These are phyloP conservation scores for Dascillus cervinus DNA, from an alignment of 2,888 invertebrate species.

Conservation along the genomic window DNA sequence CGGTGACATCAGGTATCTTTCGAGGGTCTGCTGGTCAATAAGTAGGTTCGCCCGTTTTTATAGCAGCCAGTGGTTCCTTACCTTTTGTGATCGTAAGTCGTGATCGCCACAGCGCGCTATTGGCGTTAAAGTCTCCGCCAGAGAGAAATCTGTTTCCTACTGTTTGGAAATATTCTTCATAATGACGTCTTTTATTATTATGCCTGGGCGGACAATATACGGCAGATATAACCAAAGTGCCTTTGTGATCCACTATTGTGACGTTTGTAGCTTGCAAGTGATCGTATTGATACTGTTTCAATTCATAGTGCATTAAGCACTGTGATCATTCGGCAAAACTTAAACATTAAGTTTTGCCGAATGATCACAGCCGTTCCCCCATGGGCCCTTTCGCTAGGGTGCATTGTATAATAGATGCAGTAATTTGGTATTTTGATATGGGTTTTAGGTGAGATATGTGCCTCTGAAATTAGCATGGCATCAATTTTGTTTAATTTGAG, in stretches of 20 bases:
- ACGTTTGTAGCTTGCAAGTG: slow-evolving; percentile 4
- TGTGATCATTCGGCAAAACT: no score
- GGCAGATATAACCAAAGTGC: slow-evolving; percentile 9
- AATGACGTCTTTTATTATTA: slow-evolving; percentile 12
- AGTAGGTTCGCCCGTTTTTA: slow-evolving; percentile 18
- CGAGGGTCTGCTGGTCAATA: slow-evolving; percentile 23
- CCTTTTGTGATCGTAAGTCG: slow-evolving; percentile 13
- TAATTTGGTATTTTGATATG: no score
- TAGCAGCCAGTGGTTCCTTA: slow-evolving; percentile 4
- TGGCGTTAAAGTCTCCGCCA: slow-evolving; percentile 19
- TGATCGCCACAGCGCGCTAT: slow-evolving; percentile 19
- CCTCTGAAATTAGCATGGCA: slow-evolving; percentile 5
- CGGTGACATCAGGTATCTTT: no score
- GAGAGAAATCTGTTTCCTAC: slow-evolving; percentile 15
- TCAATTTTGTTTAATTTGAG: slow-evolving; percentile 4
- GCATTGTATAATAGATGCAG: no score
- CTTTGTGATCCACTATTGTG: slow-evolving; percentile 4
- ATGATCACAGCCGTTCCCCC: no score
- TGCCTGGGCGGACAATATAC: slow-evolving; percentile 18
- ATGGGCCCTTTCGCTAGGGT: no score
- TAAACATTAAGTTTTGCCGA: no score
- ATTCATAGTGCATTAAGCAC: slow-evolving; percentile 1
- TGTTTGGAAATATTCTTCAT: slow-evolving; percentile 12
- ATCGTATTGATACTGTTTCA: slow-evolving; percentile 3
- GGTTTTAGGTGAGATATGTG: no score